Evolutionary conservation across 2,888 invertebrate species (phyloP).

Genomic region (Hermaeophaga mercurialis): DNA sequence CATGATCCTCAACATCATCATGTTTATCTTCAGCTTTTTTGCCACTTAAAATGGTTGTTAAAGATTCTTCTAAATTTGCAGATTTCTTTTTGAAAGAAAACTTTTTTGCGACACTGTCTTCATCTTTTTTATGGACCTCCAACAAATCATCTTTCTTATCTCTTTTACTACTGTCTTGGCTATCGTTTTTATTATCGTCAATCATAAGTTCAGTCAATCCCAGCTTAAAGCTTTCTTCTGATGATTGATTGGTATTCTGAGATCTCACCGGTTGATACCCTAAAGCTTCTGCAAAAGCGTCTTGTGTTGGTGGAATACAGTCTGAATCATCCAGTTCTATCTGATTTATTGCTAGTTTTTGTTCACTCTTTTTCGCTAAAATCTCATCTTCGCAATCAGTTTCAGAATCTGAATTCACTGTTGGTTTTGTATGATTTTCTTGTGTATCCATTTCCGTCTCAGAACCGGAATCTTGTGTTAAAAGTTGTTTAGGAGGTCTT

Average conservation of each 20-base stretch:
- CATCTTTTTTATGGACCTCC: slow-evolving; percentile 35
- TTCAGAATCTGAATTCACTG: slow-evolving; percentile 30
- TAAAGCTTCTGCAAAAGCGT: slow-evolving; percentile 35
- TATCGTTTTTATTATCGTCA: slow-evolving; percentile 11
- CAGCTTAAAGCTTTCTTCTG: slow-evolving; percentile 44
- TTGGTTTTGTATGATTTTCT: slow-evolving; percentile 2
- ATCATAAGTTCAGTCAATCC: slow-evolving; percentile 42
- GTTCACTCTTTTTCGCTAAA: neutral
- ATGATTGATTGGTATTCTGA: slow-evolving; percentile 25
- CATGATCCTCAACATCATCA: slow-evolving; percentile 1
- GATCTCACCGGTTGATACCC: slow-evolving; percentile 17
- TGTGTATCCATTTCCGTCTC: slow-evolving; percentile 15
- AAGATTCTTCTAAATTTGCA: slow-evolving; percentile 25
- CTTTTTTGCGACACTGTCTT: slow-evolving; percentile 23
- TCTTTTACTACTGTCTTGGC: neutral
- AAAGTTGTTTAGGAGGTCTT: slow-evolving; percentile 7
- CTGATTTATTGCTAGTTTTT: neutral
- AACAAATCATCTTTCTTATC: slow-evolving; percentile 17
- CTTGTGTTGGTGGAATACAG: slow-evolving; percentile 45
- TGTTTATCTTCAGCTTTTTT: no score
- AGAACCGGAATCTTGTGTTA: slow-evolving; percentile 14
- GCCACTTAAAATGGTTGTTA: slow-evolving; percentile 24
- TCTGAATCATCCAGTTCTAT: slow-evolving; percentile 41
- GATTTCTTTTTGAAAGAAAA: slow-evolving; percentile 33
- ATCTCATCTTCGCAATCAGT: slow-evolving; percentile 34